Base-by-base conservation (phyloP, 2,797 vertebrate genomes). In the Poeciliopsis infans region DNA sequence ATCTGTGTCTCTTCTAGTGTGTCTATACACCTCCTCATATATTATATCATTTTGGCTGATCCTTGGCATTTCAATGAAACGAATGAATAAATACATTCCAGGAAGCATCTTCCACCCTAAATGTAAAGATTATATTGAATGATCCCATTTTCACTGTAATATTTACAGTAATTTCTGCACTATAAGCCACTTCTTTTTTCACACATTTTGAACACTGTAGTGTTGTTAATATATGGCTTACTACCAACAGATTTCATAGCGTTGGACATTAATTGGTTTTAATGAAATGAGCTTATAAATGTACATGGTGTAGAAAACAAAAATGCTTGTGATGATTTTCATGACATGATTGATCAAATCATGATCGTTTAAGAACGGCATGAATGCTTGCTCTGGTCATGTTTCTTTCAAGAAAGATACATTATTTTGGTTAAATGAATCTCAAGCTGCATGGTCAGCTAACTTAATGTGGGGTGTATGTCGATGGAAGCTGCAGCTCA, bases 61-160 rank as follows among this genome's bases (percentile, higher is more conserved):
- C 76, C 86, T 78, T 75, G 77, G 83, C 18, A 41, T 75, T 82
- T 86, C 79, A 81, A 82, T 87, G 49, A 80, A 80, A 79, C 74
- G 81, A 80, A 83, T 75, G 4, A 59, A 25, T 47, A 2, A 74
- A 78, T 85, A 71, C 64, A 76, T 31, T 79, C 74, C 51, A 82
- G 71, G 53, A 74, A 75, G n/a, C 68, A 28, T 72, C 70, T 51
- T 76, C 78, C 70, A n/a, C 46, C 8, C 31, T n/a, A 23, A 47
- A 85, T 64, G 49, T 64, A 78, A 78, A 43, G 15, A 39, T 74
- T 46, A 25, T 18, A 8, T 64, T 4, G 18, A 20, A 66, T 18
- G 31, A 18, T 66, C 2, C 20, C 4, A 47, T 47, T 75, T 76
- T 46, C 1, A 33, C 28, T 33, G 18, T 25, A 13, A 28, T 10